Percentiles rank a stretch among this genome's conserved stretches.
phyloP scores from a whole-genome alignment of 2,113 vertebrate genomes.

The Atherinomorus stipes region DNA sequence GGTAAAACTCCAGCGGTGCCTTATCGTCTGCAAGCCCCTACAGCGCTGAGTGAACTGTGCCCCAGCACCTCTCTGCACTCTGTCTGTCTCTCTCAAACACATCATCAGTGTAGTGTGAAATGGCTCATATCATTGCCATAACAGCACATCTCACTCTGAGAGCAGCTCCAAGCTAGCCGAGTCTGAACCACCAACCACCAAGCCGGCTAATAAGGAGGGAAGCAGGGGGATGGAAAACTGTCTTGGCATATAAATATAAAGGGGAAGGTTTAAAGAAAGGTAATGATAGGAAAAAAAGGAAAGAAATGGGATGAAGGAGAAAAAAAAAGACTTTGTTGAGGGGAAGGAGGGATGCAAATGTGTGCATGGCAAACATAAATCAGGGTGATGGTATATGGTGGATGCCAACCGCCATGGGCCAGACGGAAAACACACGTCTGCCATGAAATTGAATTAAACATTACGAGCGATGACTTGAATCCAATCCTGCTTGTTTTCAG shows the following conservation, averaged over 20 bases:
- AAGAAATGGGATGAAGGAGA: not conserved
- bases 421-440: slow-evolving; percentile 41
- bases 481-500: slow-evolving; percentile 4
- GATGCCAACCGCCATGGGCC: slow-evolving; percentile 48
- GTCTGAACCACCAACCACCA: slow-evolving; percentile 35
- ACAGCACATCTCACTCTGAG: slow-evolving; percentile 63
- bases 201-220: slow-evolving; percentile 48
- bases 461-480: slow-evolving; percentile 23
- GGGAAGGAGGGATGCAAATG: not conserved
- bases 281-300: not conserved
- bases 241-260: not conserved
- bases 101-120: slow-evolving; percentile 70
- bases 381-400: slow-evolving; percentile 24
- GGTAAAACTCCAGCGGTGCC: slow-evolving; percentile 25
- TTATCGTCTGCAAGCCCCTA: slow-evolving; percentile 44
- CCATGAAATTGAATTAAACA: slow-evolving; percentile 56
- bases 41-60: slow-evolving; percentile 52
- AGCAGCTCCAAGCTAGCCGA: slow-evolving; percentile 45
- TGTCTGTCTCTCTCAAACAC: slow-evolving; percentile 46
- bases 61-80: slow-evolving; percentile 19
- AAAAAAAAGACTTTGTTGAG: slow-evolving; percentile 11
- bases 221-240: not conserved
- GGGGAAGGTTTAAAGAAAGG: too few species aligned
- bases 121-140: slow-evolving; percentile 65
- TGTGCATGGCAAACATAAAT: slow-evolving; percentile 45